phyloP scores from a whole-genome alignment of 2,113 vertebrate species.

The Machaerirhynchus nigripectus region DNA sequence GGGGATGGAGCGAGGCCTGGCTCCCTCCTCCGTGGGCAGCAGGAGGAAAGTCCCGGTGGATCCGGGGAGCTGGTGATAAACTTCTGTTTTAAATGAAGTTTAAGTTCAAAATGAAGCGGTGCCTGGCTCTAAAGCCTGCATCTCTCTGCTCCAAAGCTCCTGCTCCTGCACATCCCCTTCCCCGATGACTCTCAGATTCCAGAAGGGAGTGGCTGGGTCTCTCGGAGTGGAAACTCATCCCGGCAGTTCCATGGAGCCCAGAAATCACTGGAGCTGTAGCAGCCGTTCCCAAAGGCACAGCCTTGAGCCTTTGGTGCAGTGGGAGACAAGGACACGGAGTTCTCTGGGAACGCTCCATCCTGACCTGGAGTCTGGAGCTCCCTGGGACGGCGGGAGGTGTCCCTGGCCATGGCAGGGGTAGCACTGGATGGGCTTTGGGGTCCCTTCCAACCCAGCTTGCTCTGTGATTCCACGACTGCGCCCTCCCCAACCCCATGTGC shows the following conservation, averaged over 20 bases:
- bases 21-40: neutral
- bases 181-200: neutral
- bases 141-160: neutral
- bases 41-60: neutral
- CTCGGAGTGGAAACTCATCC: neutral
- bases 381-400: neutral
- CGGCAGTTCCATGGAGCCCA: fast-evolving
- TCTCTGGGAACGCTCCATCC: neutral
- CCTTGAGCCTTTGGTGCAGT: fast-evolving
- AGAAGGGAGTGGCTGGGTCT: neutral
- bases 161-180: neutral
- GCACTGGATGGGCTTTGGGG: neutral
- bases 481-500: neutral
- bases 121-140: neutral
- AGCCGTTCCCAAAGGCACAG: neutral
- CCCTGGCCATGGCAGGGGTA: neutral
- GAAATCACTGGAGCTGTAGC: neutral
- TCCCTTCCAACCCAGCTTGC: fast-evolving
- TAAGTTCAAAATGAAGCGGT: fast-evolving
- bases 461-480: fast-evolving
- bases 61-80: neutral
- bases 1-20: neutral
- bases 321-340: neutral
- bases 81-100: neutral
- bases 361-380: too few species aligned